A percentile compares a stretch with the other conserved stretches of the same genome.
Evolutionary conservation across 23 tunicate species (phyloP).

Genomic region (Halocynthia aurantium): DNA sequence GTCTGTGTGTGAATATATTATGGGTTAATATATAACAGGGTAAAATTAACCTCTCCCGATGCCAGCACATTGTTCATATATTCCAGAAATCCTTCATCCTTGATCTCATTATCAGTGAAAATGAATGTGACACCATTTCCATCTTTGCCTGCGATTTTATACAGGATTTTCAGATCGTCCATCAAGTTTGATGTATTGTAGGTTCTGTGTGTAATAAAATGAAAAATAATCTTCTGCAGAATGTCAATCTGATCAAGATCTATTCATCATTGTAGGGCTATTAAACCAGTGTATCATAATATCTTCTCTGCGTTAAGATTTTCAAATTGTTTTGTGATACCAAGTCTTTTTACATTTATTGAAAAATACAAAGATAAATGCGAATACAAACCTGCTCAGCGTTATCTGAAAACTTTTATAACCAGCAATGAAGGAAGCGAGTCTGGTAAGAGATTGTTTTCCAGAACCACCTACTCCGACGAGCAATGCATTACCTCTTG

Average conservation of each 20-base stretch:
- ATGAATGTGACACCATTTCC: constrained; percentile 75
- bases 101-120: constrained; percentile 81
- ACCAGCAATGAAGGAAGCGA: constrained; percentile 74
- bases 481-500: constrained; percentile 77
- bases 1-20: too few species aligned
- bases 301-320: too few species aligned
- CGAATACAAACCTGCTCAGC: constrained; percentile 36
- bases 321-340: too few species aligned
- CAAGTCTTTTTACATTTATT: too few species aligned
- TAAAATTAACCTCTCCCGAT: constrained; percentile 49
- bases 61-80: constrained; percentile 86
- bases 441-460: constrained; percentile 75
- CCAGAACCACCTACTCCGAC: constrained; percentile 93
- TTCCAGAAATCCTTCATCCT: constrained; percentile 79
- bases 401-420: constrained; percentile 83
- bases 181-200: constrained; percentile 71
- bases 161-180: constrained; percentile 74
- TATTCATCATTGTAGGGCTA: too few species aligned
- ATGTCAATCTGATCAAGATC: too few species aligned
- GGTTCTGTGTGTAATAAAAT: constrained; percentile 21
- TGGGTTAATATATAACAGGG: too few species aligned
- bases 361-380: too few species aligned
- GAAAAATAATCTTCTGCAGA: too few species aligned
- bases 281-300: too few species aligned
- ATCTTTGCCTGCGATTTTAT: constrained; percentile 78